Evolutionary conservation across 1,140 invertebrate species (phyloP).

Genomic region (Scaptomyza montana): DNA sequence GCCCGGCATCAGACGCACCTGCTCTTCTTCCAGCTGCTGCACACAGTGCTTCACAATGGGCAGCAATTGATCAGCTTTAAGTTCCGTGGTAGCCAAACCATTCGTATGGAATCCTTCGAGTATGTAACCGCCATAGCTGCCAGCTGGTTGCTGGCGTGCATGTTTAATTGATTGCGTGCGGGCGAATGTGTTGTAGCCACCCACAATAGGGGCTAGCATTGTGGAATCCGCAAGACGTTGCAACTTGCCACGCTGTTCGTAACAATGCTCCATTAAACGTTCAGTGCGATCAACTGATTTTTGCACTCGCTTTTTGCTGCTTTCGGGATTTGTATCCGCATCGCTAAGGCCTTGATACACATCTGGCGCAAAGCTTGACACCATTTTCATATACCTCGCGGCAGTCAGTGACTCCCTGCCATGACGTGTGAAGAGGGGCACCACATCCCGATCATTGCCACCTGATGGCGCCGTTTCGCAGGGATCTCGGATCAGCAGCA

Average conservation of each 20-base stretch:
- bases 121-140: constrained; percentile 87
- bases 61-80: constrained; percentile 85
- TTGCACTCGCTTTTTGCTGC: constrained; percentile 87
- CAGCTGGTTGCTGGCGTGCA: constrained; percentile 85
- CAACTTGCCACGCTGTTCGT: constrained; percentile 85
- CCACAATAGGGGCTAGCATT: constrained; percentile 88
- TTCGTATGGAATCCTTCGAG: constrained; percentile 92
- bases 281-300: constrained; percentile 88
- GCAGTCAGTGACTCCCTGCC: constrained; percentile 88
- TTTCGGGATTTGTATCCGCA: constrained; percentile 89
- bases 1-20: constrained; percentile 87
- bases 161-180: constrained; percentile 87
- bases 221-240: constrained; percentile 82
- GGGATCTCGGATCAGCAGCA: constrained; percentile 88
- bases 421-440: constrained; percentile 89
- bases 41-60: constrained; percentile 87
- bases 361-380: constrained; percentile 91
- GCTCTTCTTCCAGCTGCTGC: constrained; percentile 87
- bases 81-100: constrained; percentile 84
- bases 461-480: constrained; percentile 86
- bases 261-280: constrained; percentile 86
- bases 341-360: constrained; percentile 91
- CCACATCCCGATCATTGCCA: constrained; percentile 87
- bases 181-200: constrained; percentile 87
- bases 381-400: constrained; percentile 88